Conservation (phyloP, 2,797 vertebrate genomes). For the Tinamus major region DNA sequence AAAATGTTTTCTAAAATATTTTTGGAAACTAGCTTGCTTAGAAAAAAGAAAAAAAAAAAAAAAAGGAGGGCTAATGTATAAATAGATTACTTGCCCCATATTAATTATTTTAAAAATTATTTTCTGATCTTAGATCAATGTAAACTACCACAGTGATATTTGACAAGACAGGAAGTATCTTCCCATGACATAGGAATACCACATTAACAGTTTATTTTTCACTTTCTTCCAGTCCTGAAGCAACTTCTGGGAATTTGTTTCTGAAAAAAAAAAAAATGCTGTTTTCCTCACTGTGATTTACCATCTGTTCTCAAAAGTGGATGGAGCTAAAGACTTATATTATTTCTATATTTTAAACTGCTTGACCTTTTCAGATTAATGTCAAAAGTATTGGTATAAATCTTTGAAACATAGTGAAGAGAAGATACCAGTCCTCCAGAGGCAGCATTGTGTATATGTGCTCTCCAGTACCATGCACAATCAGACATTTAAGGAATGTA, state of each 20-base stretch:
- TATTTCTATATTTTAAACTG: constrained; percentile 42
- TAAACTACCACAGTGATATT: not conserved
- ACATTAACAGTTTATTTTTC: not conserved
- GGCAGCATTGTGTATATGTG: fast-evolving
- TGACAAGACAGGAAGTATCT: not conserved
- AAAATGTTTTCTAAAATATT: not conserved
- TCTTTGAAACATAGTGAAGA: constrained; percentile 26
- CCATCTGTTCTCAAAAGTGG: not conserved
- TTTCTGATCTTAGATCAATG: not conserved
- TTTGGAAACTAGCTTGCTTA: not conserved
- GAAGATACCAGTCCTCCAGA: not conserved
- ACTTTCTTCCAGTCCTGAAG: not conserved
- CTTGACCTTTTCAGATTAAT: constrained; percentile 42
- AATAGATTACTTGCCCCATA: not conserved
- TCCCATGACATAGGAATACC: not conserved
- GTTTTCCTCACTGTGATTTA: constrained; percentile 25
- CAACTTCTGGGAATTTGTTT: not conserved
- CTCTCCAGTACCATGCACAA: not conserved
- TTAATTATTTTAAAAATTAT: not conserved
- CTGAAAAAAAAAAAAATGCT: not conserved
- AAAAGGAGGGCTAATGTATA: not conserved
- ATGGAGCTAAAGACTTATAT: not conserved
- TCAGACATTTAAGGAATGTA: constrained; percentile 14
- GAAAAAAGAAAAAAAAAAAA: not conserved
- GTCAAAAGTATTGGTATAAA: constrained; percentile 16